These are phyloP conservation scores for Sarcophaga subvicina DNA, from an alignment of 2,888 invertebrate species.

Conservation along the genomic window DNA sequence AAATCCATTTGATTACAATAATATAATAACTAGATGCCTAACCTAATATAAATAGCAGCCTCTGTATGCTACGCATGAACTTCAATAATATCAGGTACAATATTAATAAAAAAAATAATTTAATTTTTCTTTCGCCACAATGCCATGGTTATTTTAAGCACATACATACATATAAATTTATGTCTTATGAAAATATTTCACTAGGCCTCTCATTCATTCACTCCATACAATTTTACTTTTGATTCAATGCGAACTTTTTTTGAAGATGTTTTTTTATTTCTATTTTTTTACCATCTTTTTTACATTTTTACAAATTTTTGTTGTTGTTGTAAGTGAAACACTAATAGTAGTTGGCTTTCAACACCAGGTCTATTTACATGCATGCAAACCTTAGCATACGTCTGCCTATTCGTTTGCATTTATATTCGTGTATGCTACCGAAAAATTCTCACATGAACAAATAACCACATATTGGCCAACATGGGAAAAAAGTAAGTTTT, in stretches of 20 bases:
- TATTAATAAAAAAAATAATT: too few species aligned
- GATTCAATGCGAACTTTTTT: background rate
- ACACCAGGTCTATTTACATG: background rate
- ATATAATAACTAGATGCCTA: too few species aligned
- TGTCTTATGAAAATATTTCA: constrained; percentile 6
- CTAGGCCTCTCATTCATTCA: background rate
- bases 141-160: background rate
- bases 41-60: too few species aligned
- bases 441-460: constrained; percentile 38
- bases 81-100: too few species aligned
- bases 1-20: too few species aligned
- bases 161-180: background rate
- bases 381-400: background rate
- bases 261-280: too few species aligned
- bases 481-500: constrained; percentile 10
- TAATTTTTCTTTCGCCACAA: too few species aligned
- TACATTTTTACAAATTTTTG: too few species aligned
- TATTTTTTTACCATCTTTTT: too few species aligned
- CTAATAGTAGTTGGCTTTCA: background rate
- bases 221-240: background rate
- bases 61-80: too few species aligned
- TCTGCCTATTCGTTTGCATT: background rate
- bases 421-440: background rate
- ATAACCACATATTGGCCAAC: constrained; percentile 48
- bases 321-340: background rate